Percentiles rank a stretch among this genome's conserved stretches.
Evolutionary conservation across 2,888 invertebrate species (phyloP).

Genomic region (Colletes collaris): DNA sequence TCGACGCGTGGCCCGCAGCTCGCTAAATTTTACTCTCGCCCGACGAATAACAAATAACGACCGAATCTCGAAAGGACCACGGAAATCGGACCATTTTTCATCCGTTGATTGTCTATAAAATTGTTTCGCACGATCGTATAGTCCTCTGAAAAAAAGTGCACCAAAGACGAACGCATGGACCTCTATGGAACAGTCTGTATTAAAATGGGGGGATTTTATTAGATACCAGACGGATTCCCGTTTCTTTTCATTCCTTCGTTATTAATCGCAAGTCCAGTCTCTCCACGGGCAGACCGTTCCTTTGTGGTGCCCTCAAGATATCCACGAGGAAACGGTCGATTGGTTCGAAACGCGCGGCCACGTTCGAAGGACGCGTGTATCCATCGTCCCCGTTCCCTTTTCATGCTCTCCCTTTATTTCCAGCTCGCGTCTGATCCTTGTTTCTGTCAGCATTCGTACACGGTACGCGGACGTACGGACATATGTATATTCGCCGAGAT

Average conservation of each 20-base stretch:
- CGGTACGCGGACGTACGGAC: constrained; percentile 8
- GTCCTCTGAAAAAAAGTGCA: no score
- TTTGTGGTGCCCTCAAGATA: constrained; percentile 50
- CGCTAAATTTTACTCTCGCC: no score
- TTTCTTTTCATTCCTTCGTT: constrained; percentile 35
- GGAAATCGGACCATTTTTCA: no score
- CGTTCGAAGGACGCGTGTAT: no score
- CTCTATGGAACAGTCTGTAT: no score
- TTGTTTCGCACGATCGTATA: no score
- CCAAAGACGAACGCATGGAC: no score
- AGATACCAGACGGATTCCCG: not conserved
- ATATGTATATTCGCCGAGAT: constrained; percentile 26
- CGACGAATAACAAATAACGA: not conserved
- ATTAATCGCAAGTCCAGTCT: constrained; percentile 48
- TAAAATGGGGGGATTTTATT: no score
- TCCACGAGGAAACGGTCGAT: constrained; percentile 41
- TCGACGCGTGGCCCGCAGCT: not conserved
- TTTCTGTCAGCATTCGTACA: constrained; percentile 57
- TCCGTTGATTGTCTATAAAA: no score
- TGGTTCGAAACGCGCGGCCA: constrained; percentile 34
- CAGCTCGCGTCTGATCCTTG: constrained; percentile 62
- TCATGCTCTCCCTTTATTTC: constrained; percentile 45
- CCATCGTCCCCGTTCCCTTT: not conserved
- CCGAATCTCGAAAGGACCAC: no score
- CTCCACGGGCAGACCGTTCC: constrained; percentile 23